Evolutionary conservation across 2,113 vertebrate genomes (phyloP).

Genomic region (Ahaetulla prasina): DNA sequence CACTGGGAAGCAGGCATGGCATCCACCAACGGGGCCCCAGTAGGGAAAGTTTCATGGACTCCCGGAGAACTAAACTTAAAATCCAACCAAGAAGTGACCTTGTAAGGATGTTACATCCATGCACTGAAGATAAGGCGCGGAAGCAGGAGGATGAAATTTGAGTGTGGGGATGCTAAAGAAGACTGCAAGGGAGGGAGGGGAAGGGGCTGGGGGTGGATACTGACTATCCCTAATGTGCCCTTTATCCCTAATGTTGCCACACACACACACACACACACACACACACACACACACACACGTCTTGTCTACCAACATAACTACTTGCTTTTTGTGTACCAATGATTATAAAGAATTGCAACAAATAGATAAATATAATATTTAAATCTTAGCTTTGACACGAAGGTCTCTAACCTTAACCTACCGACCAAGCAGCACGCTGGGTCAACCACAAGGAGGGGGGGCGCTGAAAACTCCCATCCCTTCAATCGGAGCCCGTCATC

Average conservation of each 20-base stretch:
- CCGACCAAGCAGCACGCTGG: not conserved
- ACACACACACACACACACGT: no score
- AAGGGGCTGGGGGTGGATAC: not conserved
- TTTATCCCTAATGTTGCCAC: not conserved
- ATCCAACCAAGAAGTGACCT: no score
- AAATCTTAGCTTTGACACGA: not conserved
- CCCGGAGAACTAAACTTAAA: not conserved
- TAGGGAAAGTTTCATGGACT: not conserved
- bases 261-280: fast-evolving
- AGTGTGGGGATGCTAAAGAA: not conserved
- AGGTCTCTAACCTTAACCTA: not conserved
- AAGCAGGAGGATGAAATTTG: not conserved
- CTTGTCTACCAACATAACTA: not conserved
- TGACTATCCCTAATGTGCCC: not conserved
- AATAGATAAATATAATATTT: not conserved
- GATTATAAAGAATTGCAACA: not conserved
- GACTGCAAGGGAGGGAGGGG: no score
- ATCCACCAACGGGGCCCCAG: not conserved
- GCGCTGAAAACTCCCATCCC: not conserved
- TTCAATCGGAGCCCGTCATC: not conserved
- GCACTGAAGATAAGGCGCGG: not conserved
- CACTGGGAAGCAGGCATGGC: no score
- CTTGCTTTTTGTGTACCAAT: not conserved
- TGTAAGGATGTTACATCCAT: not conserved
- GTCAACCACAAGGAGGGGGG: not conserved